These are phyloP conservation scores for Portunus trituberculatus DNA, from an alignment of 1,140 invertebrate genomes.

Conservation along the genomic window DNA sequence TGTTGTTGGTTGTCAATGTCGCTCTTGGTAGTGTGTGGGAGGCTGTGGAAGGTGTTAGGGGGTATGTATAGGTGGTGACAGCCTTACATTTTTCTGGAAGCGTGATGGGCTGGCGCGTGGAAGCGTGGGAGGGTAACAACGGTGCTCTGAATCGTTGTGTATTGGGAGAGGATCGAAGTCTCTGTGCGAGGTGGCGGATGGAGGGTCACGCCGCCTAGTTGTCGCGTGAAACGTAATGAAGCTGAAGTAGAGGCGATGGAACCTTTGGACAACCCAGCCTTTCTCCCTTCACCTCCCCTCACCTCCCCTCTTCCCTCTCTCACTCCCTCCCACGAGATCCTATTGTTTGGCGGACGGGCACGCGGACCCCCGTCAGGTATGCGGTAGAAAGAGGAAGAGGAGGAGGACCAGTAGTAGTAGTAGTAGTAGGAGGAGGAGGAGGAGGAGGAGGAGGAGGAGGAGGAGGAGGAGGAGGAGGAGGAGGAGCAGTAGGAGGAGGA, in stretches of 20 bases:
- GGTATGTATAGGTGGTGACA: no score
- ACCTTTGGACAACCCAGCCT: not conserved
- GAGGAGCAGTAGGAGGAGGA: slow-evolving; percentile 14
- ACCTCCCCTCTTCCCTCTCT: not conserved
- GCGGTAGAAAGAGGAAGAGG: slow-evolving; percentile 28
- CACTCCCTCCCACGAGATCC: not conserved
- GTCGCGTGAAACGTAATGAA: no score
- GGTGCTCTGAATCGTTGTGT: no score
- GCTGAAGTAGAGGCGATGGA: no score
- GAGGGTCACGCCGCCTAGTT: not conserved
- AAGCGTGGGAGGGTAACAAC: no score
- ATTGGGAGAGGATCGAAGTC: no score
- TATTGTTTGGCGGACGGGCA: slow-evolving; percentile 59
- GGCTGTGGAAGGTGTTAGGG: no score
- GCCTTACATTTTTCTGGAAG: no score
- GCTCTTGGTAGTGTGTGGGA: no score
- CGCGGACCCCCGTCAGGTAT: slow-evolving; percentile 46
- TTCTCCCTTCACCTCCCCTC: not conserved
- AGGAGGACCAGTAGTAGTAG: not conserved
- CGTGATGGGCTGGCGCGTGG: no score
- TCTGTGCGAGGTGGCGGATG: no score
- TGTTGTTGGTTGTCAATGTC: no score
- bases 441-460: not conserved
- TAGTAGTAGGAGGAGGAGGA: not conserved
- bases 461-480: not conserved